Percentiles rank a stretch among this genome's conserved stretches.
These are phyloP conservation scores for Ophion obscuratus DNA, from an alignment of 2,888 invertebrate species.

Conservation along the genomic window DNA sequence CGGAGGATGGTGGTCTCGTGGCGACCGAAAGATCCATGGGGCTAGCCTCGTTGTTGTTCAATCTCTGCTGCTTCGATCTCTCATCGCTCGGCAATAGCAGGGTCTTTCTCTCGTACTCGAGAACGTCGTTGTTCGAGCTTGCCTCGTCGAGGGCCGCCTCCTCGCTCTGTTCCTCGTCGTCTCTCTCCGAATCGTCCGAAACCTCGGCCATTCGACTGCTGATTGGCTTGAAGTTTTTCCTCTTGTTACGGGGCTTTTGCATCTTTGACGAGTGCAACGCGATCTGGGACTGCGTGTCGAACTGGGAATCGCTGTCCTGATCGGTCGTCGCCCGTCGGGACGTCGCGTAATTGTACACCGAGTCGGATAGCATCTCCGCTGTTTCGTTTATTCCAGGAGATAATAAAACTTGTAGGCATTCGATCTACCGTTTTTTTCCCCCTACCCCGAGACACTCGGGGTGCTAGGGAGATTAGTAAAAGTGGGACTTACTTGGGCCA, in stretches of 20 bases:
- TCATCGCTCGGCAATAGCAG: constrained; percentile 76
- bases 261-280: constrained; percentile 73
- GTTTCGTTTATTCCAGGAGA: constrained; percentile 55
- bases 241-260: constrained; percentile 84
- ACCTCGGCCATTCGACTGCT: constrained; percentile 84
- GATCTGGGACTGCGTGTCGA: constrained; percentile 79
- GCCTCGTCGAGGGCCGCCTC: constrained; percentile 71
- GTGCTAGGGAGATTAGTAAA: neutral
- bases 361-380: constrained; percentile 84
- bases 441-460: neutral
- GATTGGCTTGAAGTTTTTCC: constrained; percentile 85
- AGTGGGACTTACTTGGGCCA: constrained; percentile 82
- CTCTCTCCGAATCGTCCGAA: constrained; percentile 80
- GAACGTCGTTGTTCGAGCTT: constrained; percentile 72
- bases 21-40: constrained; percentile 82
- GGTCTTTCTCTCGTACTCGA: constrained; percentile 78
- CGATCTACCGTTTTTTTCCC: constrained; percentile 10
- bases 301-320: constrained; percentile 82
- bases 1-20: constrained; percentile 81
- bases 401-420: constrained; percentile 7
- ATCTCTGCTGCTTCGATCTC: constrained; percentile 76
- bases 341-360: constrained; percentile 83
- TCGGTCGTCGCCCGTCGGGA: constrained; percentile 80
- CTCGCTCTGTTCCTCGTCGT: constrained; percentile 74
- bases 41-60: constrained; percentile 81